phyloP scores from a whole-genome alignment of 2,888 invertebrate genomes.

The Brachynemurus nebulosus region DNA sequence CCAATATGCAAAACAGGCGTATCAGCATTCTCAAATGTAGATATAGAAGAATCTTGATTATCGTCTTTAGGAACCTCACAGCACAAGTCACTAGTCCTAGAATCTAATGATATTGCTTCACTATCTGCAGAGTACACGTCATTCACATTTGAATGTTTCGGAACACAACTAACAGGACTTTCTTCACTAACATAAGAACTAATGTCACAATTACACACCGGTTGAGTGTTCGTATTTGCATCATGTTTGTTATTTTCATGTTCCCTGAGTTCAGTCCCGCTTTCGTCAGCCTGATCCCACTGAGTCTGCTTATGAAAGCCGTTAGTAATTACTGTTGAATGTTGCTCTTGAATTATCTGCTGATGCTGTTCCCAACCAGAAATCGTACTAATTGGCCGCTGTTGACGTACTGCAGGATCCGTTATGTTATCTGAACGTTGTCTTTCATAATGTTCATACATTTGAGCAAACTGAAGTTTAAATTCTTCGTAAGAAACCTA shows the following conservation, averaged over 20 bases:
- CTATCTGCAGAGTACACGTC: constrained; percentile 32
- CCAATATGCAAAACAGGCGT: constrained; percentile 31
- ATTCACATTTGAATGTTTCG: constrained; percentile 9
- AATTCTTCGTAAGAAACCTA: constrained; percentile 98
- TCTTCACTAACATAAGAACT: constrained; percentile 32
- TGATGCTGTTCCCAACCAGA: constrained; percentile 79
- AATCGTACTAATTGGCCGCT: constrained; percentile 89
- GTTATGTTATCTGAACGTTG: constrained; percentile 90
- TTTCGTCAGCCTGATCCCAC: constrained; percentile 25
- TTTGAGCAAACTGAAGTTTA: constrained; percentile 91
- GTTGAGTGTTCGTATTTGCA: constrained; percentile 25
- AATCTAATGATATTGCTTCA: constrained; percentile 38
- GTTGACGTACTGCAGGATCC: constrained; percentile 84
- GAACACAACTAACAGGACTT: constrained; percentile 17
- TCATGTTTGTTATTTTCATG: constrained; percentile 26
- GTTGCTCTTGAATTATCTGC: constrained; percentile 19
- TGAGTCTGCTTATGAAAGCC: constrained; percentile 27
- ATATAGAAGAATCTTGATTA: constrained; percentile 10
- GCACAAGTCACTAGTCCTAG: constrained; percentile 39
- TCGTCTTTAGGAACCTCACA: constrained; percentile 52
- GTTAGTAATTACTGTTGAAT: constrained; percentile 22
- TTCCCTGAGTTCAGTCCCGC: constrained; percentile 21
- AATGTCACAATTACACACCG: constrained; percentile 31
- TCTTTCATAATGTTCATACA: constrained; percentile 92
- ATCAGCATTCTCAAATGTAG: constrained; percentile 13